Base-by-base conservation (phyloP, 2,113 vertebrate species). In the Scomber scombrus region DNA sequence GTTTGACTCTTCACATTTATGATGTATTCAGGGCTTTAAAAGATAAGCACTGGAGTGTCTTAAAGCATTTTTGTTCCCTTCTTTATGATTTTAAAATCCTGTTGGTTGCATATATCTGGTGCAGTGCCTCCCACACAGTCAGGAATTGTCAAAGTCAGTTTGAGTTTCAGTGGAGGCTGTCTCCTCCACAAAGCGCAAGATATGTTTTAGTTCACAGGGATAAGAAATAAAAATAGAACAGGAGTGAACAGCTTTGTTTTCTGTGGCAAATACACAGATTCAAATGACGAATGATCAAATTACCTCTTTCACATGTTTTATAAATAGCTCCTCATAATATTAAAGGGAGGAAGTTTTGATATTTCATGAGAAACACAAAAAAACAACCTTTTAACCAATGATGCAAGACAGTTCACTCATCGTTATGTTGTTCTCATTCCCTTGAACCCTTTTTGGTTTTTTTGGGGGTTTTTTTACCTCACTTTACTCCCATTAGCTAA, bases 111-210 rank as follows among this genome's bases (percentile, higher is more conserved):
- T 62, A 34, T 49, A 69, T 66, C n/a, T 18, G 50, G 26, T 67
- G 14, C 47, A 56, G 52, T 21, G 40, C 58, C 74, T 64, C 78
- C 54, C 67, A 73, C 85, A 73, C 70, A 80, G 60, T 31, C 49
- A 64, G 78, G 58, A 61, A 76, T 82, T 79, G 40, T 86, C 68
- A 76, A 77, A 73, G 78, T 21, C 21, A 81, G 75, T 79, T 79
- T 75, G 56, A 78, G 62, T 77, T 81, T 58, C 3, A 72, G 52
- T 18, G 34, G 62, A 78, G 65, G 26, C 52, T 69, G 63, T 54
- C 66, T 50, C 31, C 13, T 52, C 11, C 6, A 52, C 55, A 55
- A 71, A 65, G 40, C 21, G 43, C 34, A 64, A 47, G 57, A 77
- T 62, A 55, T 23, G 3, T 80, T 80, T 74, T 15, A 78, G 31